Evolutionary conservation across 1,140 invertebrate species (phyloP).

Genomic region (Panulirus ornatus): DNA sequence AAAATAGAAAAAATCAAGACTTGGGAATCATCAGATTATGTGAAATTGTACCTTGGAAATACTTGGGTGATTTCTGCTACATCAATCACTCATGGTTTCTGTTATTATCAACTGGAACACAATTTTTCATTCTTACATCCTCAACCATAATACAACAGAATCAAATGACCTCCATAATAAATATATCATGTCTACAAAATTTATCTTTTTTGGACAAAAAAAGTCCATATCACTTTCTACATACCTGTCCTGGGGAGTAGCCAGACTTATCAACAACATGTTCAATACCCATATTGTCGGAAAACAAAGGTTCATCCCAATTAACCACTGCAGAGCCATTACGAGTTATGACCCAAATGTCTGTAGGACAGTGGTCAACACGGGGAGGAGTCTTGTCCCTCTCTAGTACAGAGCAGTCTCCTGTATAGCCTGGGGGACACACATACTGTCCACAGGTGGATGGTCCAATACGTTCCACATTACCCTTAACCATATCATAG

Average conservation of each 20-base stretch:
- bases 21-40: too few relatives aligned
- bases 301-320: slow-evolving; percentile 96
- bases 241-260: slow-evolving; percentile 85
- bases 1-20: too few relatives aligned
- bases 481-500: slow-evolving; percentile 91
- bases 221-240: too few relatives aligned
- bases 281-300: slow-evolving; percentile 90
- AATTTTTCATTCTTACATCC: too few relatives aligned
- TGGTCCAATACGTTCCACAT: slow-evolving; percentile 94
- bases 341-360: slow-evolving; percentile 95
- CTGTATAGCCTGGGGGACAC: slow-evolving; percentile 90
- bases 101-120: too few relatives aligned
- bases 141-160: too few relatives aligned
- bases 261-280: slow-evolving; percentile 91
- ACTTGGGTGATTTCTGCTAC: too few relatives aligned
- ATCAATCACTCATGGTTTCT: too few relatives aligned
- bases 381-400: slow-evolving; percentile 89
- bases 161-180: neutral
- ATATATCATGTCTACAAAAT: neutral
- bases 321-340: slow-evolving; percentile 93
- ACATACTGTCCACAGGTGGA: slow-evolving; percentile 92
- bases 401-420: slow-evolving; percentile 90
- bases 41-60: too few relatives aligned
- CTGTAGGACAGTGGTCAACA: slow-evolving; percentile 93
- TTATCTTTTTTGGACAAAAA: neutral